Conservation (phyloP, 2,888 invertebrate genomes). For the Leucophora obtusa region DNA sequence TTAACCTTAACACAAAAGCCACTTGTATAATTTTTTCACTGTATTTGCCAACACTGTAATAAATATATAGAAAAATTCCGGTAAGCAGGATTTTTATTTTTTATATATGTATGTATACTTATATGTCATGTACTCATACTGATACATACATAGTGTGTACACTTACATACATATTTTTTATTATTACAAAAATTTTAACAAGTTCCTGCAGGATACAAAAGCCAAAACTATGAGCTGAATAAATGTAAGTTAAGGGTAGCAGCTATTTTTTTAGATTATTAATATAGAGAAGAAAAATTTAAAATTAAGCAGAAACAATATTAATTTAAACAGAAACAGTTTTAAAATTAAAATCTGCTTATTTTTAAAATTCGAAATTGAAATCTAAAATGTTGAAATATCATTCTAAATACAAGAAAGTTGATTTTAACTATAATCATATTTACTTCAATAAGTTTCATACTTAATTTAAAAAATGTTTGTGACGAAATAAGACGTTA, state of each 20-base stretch:
- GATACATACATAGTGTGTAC: neutral
- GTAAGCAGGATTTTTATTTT: neutral
- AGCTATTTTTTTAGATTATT: too few relatives aligned
- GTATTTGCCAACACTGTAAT: slow-evolving; percentile 8
- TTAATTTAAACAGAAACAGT: too few relatives aligned
- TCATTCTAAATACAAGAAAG: too few relatives aligned
- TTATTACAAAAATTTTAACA: slow-evolving; percentile 33
- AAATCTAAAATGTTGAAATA: too few relatives aligned
- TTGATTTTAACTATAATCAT: too few relatives aligned
- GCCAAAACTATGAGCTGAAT: neutral
- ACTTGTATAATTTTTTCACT: slow-evolving; percentile 5
- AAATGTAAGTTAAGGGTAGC: neutral
- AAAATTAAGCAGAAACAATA: too few relatives aligned
- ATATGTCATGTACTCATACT: neutral
- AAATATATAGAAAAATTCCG: neutral
- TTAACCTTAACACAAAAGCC: slow-evolving; percentile 39
- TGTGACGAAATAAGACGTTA: too few relatives aligned
- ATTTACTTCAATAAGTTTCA: too few relatives aligned
- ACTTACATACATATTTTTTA: neutral
- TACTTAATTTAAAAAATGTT: too few relatives aligned
- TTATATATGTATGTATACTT: neutral
- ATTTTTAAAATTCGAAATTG: too few relatives aligned
- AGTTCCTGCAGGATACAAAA: slow-evolving; percentile 10
- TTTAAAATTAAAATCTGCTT: too few relatives aligned
- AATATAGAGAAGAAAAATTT: too few relatives aligned